A percentile compares a stretch with the other conserved stretches of the same genome.
Evolutionary conservation across 2,888 invertebrate genomes (phyloP).

Genomic region (Amphipoea oculea): DNA sequence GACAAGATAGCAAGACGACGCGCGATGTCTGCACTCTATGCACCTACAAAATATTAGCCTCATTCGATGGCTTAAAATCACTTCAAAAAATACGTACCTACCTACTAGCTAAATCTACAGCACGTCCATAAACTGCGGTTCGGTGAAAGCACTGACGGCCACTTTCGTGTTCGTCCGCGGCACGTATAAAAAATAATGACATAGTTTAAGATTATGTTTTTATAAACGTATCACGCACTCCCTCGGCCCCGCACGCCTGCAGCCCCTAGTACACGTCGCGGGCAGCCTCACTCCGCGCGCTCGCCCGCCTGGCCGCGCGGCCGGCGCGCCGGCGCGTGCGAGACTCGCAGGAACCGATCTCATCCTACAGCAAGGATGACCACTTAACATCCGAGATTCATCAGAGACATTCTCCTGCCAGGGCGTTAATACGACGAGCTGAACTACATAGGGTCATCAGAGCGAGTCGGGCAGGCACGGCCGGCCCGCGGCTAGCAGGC

Average conservation of each 20-base stretch:
- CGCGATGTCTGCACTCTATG: conserved; percentile 8
- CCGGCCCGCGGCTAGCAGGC: conserved; percentile 25
- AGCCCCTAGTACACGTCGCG: not conserved
- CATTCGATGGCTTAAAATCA: conserved; percentile 58
- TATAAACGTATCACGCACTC: conserved; percentile 10
- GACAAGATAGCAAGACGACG: not conserved
- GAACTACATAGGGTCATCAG: not conserved
- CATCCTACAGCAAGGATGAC: not conserved
- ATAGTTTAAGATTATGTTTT: conserved; percentile 43
- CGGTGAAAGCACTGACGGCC: conserved; percentile 44
- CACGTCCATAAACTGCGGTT: conserved; percentile 27
- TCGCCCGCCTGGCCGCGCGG: not conserved
- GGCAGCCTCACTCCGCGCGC: not conserved
- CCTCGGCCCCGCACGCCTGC: not conserved
- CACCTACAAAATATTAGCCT: conserved; percentile 50
- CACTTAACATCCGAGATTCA: not conserved
- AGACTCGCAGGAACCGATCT: not conserved
- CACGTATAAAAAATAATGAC: conserved; percentile 69
- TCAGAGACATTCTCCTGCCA: not conserved
- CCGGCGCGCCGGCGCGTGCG: not conserved
- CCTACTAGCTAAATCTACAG: conserved; percentile 45
- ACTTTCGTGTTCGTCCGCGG: conserved; percentile 53
- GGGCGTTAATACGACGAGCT: not conserved
- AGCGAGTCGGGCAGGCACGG: not conserved
- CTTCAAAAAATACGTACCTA: conserved; percentile 67